Evolutionary conservation across 2,113 vertebrate genomes (phyloP), one percentile per base, ranked within the genome.

Genomic region (Pygoscelis adeliae): DNA sequence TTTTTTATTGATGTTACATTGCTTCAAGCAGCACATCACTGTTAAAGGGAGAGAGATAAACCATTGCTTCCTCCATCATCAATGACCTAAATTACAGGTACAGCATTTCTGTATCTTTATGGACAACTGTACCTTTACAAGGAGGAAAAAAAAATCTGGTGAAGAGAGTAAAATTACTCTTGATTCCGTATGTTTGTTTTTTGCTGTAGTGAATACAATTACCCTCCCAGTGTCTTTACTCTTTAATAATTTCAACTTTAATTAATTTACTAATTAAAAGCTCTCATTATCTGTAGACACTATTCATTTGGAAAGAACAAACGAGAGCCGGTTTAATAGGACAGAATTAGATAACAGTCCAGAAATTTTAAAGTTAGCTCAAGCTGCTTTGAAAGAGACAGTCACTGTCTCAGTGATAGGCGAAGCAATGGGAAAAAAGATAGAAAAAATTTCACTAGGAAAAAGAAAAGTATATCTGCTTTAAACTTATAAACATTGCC

Each of bases 241-340:
- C 9, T 82, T 55, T 55, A 87, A 44, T 61, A 27, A 20, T 80
- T 90, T 94, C 30, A 65, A 38, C 40, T 72, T 76, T 83, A 85
- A 88, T 92, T 95, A 73, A 66, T 81, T 90, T 86, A 42, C 22
- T 86, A 71, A 78, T 87, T 77, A 71, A 81, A 96, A 80, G 4
- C 11, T 22, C 5, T 92, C 32, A 53, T 7, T 90, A 15, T 89
- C 47, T 90, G 11, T 36, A 71, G 76, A 50, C 13, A 49, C 8
- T 15, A 87, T 73, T 95, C 25, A 73, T 81, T 88, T 67, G 32
- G 32, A 94, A 93, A 90, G 63, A 96, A 67, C 5, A 97, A 89
- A 62, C 38, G 25, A 86, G 12, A 89, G 44, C 8, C 67, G 4
- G 27, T 73, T 92, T 83, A 83, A 55, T 71, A 66, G 12, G 15